A percentile compares a stretch with the other conserved stretches of the same genome.
phyloP scores from a whole-genome alignment of 2,113 vertebrate genomes.

The Pseudonaja textilis region DNA sequence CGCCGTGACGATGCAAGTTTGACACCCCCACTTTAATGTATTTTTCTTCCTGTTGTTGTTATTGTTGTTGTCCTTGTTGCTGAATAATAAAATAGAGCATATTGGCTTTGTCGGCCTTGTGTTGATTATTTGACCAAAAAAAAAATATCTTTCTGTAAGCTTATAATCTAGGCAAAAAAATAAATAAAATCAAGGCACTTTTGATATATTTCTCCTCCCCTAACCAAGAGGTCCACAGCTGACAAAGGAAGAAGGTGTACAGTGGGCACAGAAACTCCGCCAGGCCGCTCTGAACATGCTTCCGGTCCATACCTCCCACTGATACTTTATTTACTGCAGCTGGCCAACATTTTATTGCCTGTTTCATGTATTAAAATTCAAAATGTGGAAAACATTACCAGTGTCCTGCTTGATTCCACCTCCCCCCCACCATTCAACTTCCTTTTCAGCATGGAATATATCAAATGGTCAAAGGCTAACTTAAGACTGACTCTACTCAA shows the following conservation, averaged over 20 bases:
- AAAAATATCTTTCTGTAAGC: conserved; percentile 13
- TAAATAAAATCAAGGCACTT: conserved; percentile 28
- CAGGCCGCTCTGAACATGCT: conserved; percentile 41
- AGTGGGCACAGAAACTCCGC: conserved; percentile 40
- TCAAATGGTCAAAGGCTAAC: conserved; percentile 73
- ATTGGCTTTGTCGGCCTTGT: not conserved
- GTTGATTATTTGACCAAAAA: conserved; percentile 1
- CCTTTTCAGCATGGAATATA: conserved; percentile 73
- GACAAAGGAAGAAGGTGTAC: conserved; percentile 55
- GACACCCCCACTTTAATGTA: not conserved
- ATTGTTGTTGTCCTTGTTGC: not conserved
- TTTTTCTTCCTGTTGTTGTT: not conserved
- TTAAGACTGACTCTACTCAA: conserved; percentile 68
- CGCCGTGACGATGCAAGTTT: no score
- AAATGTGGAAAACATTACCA: conserved; percentile 87
- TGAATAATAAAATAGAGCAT: not conserved
- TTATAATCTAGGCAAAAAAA: conserved; percentile 3
- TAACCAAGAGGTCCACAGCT: conserved; percentile 16
- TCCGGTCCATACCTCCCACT: conserved; percentile 68
- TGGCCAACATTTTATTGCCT: conserved; percentile 76
- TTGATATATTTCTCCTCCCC: not conserved
- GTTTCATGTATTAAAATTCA: conserved; percentile 79
- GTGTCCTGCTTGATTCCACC: conserved; percentile 71
- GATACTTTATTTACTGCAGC: conserved; percentile 80
- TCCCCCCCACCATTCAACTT: conserved; percentile 52